A percentile compares a stretch with the other conserved stretches of the same genome.
These are phyloP conservation scores for Ganaspis brasiliensis DNA, from an alignment of 2,888 invertebrate genomes.

Conservation along the genomic window DNA sequence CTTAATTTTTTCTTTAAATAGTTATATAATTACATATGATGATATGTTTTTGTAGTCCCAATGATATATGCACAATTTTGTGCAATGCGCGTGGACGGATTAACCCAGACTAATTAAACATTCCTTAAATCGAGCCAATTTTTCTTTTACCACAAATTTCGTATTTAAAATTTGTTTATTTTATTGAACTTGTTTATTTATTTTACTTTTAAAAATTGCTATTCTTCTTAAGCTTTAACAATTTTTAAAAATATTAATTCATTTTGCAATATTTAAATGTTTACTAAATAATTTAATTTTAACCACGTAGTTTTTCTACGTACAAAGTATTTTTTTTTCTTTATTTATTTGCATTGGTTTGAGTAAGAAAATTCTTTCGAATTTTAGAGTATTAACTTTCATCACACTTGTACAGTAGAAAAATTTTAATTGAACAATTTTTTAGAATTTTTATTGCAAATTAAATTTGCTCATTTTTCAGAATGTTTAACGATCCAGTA, in stretches of 20 bases:
- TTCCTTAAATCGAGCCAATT: constrained; percentile 69
- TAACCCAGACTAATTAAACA: constrained; percentile 73
- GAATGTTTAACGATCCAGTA: constrained; percentile 75
- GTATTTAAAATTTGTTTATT: constrained; percentile 31
- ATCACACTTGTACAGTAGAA: constrained; percentile 36
- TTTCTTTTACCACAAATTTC: neutral
- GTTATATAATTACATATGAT: constrained; percentile 74
- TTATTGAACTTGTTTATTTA: neutral
- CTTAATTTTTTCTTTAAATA: constrained; percentile 71
- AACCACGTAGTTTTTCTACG: neutral
- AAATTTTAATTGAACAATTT: constrained; percentile 11
- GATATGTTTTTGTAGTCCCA: constrained; percentile 81
- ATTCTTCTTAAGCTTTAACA: neutral
- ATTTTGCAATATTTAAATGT: neutral
- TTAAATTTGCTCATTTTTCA: constrained; percentile 66
- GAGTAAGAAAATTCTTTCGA: constrained; percentile 32
- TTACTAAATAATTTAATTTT: neutral
- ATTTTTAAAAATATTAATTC: constrained; percentile 13
- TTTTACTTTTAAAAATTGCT: neutral
- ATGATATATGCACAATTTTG: constrained; percentile 80
- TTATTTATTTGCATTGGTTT: constrained; percentile 2
- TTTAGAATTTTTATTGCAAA: neutral
- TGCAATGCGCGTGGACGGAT: constrained; percentile 76
- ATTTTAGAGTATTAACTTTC: constrained; percentile 31
- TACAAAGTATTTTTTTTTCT: constrained; percentile 19